Conservation (phyloP, 2,888 invertebrate genomes). For the Pediacus dermestoides region DNA sequence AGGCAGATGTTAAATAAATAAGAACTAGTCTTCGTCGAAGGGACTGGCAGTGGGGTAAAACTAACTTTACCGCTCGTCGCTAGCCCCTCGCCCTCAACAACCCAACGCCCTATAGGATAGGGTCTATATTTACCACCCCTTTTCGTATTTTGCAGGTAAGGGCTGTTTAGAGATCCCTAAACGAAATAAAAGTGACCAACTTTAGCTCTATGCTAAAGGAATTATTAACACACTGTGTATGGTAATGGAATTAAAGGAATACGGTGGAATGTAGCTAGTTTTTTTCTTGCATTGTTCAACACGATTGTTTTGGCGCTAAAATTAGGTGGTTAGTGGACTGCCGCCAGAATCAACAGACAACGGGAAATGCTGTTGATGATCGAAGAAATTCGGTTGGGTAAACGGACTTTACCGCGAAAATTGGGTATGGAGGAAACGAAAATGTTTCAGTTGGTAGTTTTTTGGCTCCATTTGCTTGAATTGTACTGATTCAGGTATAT, state of each 20-base stretch:
- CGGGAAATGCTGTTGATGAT: slow-evolving; percentile 1
- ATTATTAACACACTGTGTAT: slow-evolving; percentile 4
- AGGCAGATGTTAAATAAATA: slow-evolving; percentile 41
- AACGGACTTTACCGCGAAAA: too few relatives aligned
- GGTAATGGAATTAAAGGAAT: slow-evolving; percentile 5
- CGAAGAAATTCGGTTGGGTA: too few relatives aligned
- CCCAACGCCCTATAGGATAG: neutral
- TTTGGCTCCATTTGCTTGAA: too few relatives aligned
- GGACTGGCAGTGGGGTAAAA: slow-evolving; percentile 5
- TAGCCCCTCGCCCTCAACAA: neutral
- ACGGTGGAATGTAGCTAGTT: slow-evolving; percentile 5
- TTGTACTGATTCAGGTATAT: too few relatives aligned
- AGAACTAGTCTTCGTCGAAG: slow-evolving; percentile 28
- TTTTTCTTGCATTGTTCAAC: neutral
- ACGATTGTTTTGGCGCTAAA: slow-evolving; percentile 24
- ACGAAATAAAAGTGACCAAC: slow-evolving; percentile 8
- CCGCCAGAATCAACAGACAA: slow-evolving; percentile 15
- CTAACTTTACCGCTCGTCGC: neutral
- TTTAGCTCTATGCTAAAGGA: slow-evolving; percentile 4
- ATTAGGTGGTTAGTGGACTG: too few relatives aligned
- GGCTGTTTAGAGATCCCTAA: slow-evolving; percentile 4
- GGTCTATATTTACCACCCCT: slow-evolving; percentile 9
- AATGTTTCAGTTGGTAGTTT: too few relatives aligned
- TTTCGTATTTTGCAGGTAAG: slow-evolving; percentile 7
- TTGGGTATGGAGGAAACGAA: too few relatives aligned